Base-by-base conservation (phyloP, 2,113 vertebrate species). In the Struthio camelus region DNA sequence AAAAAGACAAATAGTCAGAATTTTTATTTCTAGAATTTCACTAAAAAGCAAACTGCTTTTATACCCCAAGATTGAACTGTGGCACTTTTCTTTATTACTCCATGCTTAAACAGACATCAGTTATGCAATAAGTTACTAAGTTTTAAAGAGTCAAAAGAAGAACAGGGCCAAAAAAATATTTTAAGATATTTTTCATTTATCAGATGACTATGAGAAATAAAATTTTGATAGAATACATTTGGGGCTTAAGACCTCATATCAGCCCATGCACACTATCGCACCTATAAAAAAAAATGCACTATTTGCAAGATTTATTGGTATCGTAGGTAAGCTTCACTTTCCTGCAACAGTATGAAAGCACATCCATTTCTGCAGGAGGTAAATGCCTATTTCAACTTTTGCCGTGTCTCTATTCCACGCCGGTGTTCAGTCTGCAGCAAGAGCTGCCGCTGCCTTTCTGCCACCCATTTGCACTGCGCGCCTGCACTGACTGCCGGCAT, bases 401-500 rank as follows among this genome's bases (percentile, higher is more conserved):
- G 1, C 4, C 4, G 48, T 17, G 36, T 13, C 34, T 25, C 56
- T 4, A 14, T 38, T 10, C 42, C 64, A 50, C 53, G 11, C 10
- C 15, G 25, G 56, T 1, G 8, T 44, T 54, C 2, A 0, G 59
- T 24, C 62, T 2, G 1, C 8, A 2, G 58, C 69, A 3, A 53
- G 78, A 69, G 6, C 19, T 2, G 8, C 1, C 3, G 15, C 8
- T 7, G 40, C 73, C 7, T 3, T 10, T 4, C 38, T 1, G 1
- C 1, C 3, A 53, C 38, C 44, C 13, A 3, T 18, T 23, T 7
- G 53, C 34, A 2, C 6, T 19, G 0, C 72, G 8, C 44, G 19
- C n/a, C 40, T 9, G 4, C 18, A 0, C 51, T 3, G 22, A 3
- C 2, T 1, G 0, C 40, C 10, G 34, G 8, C 22, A 1, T 2